Percentiles rank a stretch among this genome's conserved stretches.
These are phyloP conservation scores for Harpalus rubripes DNA, from an alignment of 2,888 invertebrate genomes.

Conservation along the genomic window DNA sequence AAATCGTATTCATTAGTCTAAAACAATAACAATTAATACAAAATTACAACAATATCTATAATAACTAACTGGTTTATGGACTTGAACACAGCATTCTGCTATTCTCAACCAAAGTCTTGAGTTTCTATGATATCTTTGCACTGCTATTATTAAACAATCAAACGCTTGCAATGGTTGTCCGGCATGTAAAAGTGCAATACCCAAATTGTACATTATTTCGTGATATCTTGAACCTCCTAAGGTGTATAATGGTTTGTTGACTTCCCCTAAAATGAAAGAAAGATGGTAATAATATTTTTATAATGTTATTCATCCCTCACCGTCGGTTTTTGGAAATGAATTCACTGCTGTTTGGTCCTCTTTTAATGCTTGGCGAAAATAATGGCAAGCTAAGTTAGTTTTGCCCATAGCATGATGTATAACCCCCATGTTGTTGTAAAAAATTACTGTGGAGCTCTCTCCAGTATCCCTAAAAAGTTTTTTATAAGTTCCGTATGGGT, in stretches of 20 bases:
- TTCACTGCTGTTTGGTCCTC: constrained; percentile 81
- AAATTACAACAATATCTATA: constrained; percentile 12
- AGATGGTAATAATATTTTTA: background rate
- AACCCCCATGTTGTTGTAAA: constrained; percentile 91
- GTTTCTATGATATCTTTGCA: constrained; percentile 91
- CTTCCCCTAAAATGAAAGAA: constrained; percentile 72
- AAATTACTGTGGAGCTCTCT: constrained; percentile 82
- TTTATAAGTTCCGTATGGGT: background rate
- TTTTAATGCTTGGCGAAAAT: constrained; percentile 88
- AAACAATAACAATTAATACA: constrained; percentile 67
- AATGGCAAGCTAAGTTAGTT: constrained; percentile 88
- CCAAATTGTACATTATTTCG: constrained; percentile 89
- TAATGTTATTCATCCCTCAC: constrained; percentile 68
- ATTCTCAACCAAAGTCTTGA: constrained; percentile 94
- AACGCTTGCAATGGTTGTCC: constrained; percentile 92
- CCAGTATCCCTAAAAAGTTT: constrained; percentile 78
- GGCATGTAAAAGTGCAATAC: constrained; percentile 89
- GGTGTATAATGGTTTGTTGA: constrained; percentile 81
- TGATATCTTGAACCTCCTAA: constrained; percentile 82
- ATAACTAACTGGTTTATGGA: constrained; percentile 78
- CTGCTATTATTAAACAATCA: constrained; percentile 92
- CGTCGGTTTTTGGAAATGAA: constrained; percentile 75
- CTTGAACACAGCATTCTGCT: constrained; percentile 93
- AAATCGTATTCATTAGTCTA: constrained; percentile 83
- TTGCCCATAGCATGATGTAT: constrained; percentile 90